Conservation (phyloP, 2,888 invertebrate species). For the Scelioninae gen. 1 region DNA sequence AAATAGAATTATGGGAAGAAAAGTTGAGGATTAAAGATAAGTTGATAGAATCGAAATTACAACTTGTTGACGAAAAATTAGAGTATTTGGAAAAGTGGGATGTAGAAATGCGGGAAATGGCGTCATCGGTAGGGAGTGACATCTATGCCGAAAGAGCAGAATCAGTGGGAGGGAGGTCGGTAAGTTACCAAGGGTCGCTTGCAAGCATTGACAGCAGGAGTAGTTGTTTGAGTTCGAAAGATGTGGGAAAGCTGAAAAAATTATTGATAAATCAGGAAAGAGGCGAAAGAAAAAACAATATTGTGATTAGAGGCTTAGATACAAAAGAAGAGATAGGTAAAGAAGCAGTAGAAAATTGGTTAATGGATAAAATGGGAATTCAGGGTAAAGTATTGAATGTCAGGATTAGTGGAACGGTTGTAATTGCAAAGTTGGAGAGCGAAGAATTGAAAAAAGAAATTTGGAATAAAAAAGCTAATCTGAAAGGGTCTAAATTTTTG, state of each 20-base stretch:
- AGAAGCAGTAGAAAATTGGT: constrained; percentile 24
- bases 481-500: constrained; percentile 35
- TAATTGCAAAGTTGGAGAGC: constrained; percentile 30
- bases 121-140: too few species aligned
- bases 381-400: constrained; percentile 15
- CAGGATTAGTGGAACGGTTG: constrained; percentile 17
- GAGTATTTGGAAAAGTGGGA: too few species aligned
- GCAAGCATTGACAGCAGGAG: too few species aligned
- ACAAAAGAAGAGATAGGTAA: not conserved
- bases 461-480: constrained; percentile 29
- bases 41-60: too few species aligned
- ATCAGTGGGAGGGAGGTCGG: too few species aligned
- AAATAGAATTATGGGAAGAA: too few species aligned
- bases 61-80: too few species aligned
- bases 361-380: constrained; percentile 27
- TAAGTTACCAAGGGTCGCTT: too few species aligned
- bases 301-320: constrained; percentile 13
- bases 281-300: constrained; percentile 28
- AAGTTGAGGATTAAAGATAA: too few species aligned
- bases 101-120: too few species aligned
- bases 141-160: too few species aligned
- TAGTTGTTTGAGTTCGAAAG: constrained; percentile 7
- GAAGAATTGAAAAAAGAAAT: constrained; percentile 33
- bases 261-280: constrained; percentile 17
- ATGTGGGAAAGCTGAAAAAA: constrained; percentile 5